Evolutionary conservation across 1,140 invertebrate species (phyloP).

Genomic region (Plectrocnemia conspersa): DNA sequence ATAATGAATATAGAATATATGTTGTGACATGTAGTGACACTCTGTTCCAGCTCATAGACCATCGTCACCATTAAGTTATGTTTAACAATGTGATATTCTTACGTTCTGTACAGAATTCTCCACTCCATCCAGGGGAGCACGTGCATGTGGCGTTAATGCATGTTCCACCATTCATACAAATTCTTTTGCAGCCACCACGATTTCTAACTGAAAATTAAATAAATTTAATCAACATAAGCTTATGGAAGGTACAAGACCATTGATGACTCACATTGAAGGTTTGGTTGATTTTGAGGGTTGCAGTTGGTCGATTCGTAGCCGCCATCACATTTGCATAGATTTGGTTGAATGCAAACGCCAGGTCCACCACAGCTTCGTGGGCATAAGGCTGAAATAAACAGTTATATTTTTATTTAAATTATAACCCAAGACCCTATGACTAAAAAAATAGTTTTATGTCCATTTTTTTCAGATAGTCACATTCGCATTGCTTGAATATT

Average conservation of each 20-base stretch:
- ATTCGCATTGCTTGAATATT: no score
- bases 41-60: no score
- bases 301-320: conserved; percentile 55
- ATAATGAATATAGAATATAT: conserved; percentile 2
- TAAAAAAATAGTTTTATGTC: no score
- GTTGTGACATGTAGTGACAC: background rate
- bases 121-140: conserved; percentile 68
- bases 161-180: conserved; percentile 73
- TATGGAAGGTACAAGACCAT: background rate
- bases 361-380: conserved; percentile 61
- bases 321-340: conserved; percentile 73
- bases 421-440: no score
- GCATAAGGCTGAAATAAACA: conserved; percentile 65
- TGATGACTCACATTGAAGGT: conserved; percentile 33
- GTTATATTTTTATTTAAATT: no score
- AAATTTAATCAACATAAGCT: background rate
- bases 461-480: no score
- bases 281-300: conserved; percentile 33
- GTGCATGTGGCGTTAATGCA: conserved; percentile 68
- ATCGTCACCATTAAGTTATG: background rate
- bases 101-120: conserved; percentile 77
- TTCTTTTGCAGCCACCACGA: conserved; percentile 55
- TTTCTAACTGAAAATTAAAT: conserved; percentile 43
- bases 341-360: conserved; percentile 75
- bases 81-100: conserved; percentile 16